Percentiles rank a stretch among this genome's conserved stretches.
Evolutionary conservation across 2,797 vertebrate genomes (phyloP).

Genomic region (Peromyscus attwateri): DNA sequence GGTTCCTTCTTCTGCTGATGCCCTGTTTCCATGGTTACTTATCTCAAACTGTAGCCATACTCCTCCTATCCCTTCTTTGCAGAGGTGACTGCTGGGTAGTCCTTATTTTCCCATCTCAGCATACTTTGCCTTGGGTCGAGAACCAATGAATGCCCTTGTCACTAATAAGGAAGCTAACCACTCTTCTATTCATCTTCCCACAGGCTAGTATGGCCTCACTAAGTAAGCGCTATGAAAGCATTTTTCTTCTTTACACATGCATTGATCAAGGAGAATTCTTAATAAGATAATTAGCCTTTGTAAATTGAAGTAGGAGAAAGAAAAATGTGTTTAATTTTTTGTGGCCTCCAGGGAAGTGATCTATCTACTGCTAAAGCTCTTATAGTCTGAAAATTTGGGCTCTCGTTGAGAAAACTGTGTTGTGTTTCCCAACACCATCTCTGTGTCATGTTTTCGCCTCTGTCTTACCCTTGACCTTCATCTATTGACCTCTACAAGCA

Average conservation of each 20-base stretch:
- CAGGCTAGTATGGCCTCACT: background rate
- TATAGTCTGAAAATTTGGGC: background rate
- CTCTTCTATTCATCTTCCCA: background rate
- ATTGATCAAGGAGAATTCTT: constrained; percentile 30
- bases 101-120: background rate
- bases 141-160: background rate
- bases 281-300: constrained; percentile 39
- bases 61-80: background rate
- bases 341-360: background rate
- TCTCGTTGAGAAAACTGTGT: background rate
- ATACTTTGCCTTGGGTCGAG: background rate
- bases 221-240: background rate
- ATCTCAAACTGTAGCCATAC: background rate
- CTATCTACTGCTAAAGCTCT: background rate
- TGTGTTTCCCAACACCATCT: background rate
- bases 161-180: background rate
- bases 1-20: background rate
- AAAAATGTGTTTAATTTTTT: background rate
- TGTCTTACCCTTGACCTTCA: background rate
- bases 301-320: background rate
- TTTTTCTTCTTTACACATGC: background rate
- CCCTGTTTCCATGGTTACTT: background rate
- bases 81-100: background rate
- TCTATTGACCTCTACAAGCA: background rate
- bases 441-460: background rate